Evolutionary conservation across 2,797 vertebrate genomes (phyloP).

Genomic region (Platalea minor): DNA sequence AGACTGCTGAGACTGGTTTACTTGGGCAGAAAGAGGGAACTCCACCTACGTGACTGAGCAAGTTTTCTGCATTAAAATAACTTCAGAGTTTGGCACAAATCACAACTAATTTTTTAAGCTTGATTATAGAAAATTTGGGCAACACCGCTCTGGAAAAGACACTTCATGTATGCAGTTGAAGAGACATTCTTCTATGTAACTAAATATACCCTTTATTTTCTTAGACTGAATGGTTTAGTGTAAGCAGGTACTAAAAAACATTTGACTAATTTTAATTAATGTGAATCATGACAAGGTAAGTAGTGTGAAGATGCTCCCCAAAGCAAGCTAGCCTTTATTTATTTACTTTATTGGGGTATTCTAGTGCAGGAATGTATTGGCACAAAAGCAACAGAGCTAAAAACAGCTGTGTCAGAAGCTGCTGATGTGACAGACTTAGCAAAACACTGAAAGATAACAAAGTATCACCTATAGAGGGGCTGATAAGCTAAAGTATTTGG

Average conservation of each 20-base stretch:
- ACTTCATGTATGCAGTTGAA: background rate
- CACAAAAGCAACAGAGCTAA: background rate
- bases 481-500: background rate
- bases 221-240: background rate
- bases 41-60: background rate
- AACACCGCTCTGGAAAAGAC: background rate
- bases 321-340: background rate
- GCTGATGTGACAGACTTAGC: background rate
- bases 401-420: background rate
- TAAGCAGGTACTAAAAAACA: background rate
- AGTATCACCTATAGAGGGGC: background rate
- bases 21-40: background rate
- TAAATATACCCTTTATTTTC: background rate
- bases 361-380: background rate
- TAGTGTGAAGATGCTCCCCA: background rate
- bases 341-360: background rate
- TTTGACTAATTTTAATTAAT: background rate
- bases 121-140: background rate
- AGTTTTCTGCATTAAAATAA: background rate
- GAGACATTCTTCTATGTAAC: background rate
- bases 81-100: background rate
- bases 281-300: background rate
- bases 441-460: background rate
- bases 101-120: background rate
- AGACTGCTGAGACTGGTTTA: background rate